Conservation (phyloP, 64 coral and sea anemone genomes). For the Montipora efflorescens region DNA sequence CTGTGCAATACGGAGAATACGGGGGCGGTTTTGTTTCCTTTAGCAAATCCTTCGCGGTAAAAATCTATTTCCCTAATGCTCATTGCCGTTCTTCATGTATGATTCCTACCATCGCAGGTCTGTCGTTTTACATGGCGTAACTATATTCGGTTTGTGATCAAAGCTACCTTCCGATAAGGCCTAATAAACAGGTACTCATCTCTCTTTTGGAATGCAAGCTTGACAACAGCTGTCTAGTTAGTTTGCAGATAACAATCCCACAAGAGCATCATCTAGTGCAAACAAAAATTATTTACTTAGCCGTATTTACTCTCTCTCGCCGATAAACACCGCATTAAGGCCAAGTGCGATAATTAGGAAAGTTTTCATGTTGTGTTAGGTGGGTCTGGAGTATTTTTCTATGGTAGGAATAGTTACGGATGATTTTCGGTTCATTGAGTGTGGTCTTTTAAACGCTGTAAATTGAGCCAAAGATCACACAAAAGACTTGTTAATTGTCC, state of each 20-base stretch:
- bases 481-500: constrained; percentile 48
- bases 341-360: not conserved
- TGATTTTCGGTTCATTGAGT: not conserved
- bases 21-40: not conserved
- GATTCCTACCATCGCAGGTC: not conserved
- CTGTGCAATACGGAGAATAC: no score
- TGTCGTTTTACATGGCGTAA: not conserved
- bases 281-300: constrained; percentile 38
- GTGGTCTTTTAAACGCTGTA: constrained; percentile 47
- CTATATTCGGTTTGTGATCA: not conserved
- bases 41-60: not conserved
- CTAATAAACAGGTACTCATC: constrained; percentile 10
- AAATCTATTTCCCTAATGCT: not conserved
- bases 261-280: not conserved
- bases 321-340: not conserved
- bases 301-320: constrained; percentile 31
- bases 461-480: constrained; percentile 31
- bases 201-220: not conserved
- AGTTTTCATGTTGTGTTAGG: constrained; percentile 7
- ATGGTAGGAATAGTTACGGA: constrained; percentile 11
- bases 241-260: constrained; percentile 23
- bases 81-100: not conserved
- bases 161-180: constrained; percentile 3
- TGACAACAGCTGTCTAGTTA: constrained; percentile 53
- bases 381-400: not conserved